Evolutionary conservation across 2,888 invertebrate species (phyloP).

Genomic region (Onthophagus sagittarius): DNA sequence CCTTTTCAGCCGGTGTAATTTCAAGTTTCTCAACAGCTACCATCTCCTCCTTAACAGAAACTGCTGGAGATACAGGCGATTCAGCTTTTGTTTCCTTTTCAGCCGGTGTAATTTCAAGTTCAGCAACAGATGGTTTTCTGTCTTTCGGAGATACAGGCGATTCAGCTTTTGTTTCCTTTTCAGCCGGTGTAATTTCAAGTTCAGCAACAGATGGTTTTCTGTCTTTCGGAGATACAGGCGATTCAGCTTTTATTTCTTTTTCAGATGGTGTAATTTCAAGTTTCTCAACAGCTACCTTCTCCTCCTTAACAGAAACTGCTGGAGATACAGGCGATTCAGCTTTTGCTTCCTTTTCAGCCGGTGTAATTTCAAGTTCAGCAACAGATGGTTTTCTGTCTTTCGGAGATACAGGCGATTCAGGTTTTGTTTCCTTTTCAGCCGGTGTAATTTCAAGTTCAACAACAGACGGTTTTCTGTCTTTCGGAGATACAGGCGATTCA

Average conservation of each 20-base stretch:
- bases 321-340: not conserved
- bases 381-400: not conserved
- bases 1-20: not conserved
- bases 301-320: not conserved
- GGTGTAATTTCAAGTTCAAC: not conserved
- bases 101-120: too few relatives aligned
- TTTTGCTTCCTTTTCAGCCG: not conserved
- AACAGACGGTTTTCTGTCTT: not conserved
- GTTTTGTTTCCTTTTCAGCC: conserved; percentile 2
- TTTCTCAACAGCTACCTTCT: not conserved
- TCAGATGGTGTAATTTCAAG: not conserved
- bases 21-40: too few relatives aligned
- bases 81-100: too few relatives aligned
- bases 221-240: too few relatives aligned
- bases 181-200: too few relatives aligned
- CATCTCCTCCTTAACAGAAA: too few relatives aligned
- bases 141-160: too few relatives aligned
- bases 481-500: not conserved
- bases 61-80: too few relatives aligned
- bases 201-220: too few relatives aligned
- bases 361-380: not conserved
- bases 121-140: too few relatives aligned
- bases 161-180: too few relatives aligned
- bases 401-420: not conserved
- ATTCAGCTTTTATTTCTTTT: not conserved